Evolutionary conservation across 1,140 invertebrate genomes (phyloP), one percentile per base, ranked within the genome.

Genomic region (Drosophila obscura): DNA sequence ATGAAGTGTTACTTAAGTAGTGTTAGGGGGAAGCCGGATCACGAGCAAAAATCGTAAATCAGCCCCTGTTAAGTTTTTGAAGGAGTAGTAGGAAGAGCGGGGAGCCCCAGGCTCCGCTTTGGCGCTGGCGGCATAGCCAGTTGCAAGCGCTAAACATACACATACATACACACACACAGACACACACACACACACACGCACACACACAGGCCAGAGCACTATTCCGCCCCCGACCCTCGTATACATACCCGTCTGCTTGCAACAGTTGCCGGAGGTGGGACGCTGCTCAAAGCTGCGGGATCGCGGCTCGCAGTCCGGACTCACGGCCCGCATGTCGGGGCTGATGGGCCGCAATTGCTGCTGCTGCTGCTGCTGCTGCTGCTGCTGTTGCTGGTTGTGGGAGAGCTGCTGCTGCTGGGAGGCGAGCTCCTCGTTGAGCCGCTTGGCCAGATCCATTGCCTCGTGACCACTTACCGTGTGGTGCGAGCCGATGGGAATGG

Each of bases 391-490:
- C 4, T 89, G 85, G 19, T 90, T 83, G 84, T 94, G 94, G 56
- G 94, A 93, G 15, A 39, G 35, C 35, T 13, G 35, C 1, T 39
- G 85, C 28, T 90, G 88, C 85, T 94, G 94, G 56, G 94, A 93
- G 15, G 94, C 94, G 24, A 96, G 91, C 90, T 96, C 95, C 69
- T 94, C 95, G 44, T 94, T 95, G 19, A 96, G 92, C 35, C 95
- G 93, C 66, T 95, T 95, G 19, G 95, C 96, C 82, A 96, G 92
- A 65, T 95, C 94, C 53, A 94, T 94, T n/a, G 95, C 96, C 92
- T 96, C 96, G 72, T 96, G 95, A 0, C 95, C 95, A 63, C 95
- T 94, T 15, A 96, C 95, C 13, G 95, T 96, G 91, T 96, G 95
- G 74, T 94, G 93, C 46, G 90, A 63, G 92, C 94, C 94, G 67